phyloP scores from a whole-genome alignment of 2,888 invertebrate species.

The Leptinotarsa peninsularis region DNA sequence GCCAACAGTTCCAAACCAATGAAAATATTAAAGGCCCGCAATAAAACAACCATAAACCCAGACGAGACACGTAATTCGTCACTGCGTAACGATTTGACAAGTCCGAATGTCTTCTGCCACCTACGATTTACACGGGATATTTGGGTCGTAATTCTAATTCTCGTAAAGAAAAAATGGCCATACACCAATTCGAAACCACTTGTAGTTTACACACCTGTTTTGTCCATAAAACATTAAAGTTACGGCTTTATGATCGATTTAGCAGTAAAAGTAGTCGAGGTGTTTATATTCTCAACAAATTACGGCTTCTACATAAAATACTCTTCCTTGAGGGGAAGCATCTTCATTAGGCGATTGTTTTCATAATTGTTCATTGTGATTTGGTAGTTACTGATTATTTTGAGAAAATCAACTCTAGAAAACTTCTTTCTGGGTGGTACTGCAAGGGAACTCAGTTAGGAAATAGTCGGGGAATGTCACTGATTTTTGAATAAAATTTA shows the following conservation, averaged over 20 bases:
- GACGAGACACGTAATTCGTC: background rate
- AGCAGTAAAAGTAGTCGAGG: constrained; percentile 63
- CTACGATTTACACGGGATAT: constrained; percentile 19
- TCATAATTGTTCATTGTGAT: background rate
- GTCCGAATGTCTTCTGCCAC: constrained; percentile 13
- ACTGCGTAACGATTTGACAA: background rate
- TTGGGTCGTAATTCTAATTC: constrained; percentile 28
- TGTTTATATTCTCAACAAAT: constrained; percentile 66
- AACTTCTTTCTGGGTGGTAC: background rate
- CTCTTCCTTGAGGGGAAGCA: background rate
- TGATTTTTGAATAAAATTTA: too few species aligned
- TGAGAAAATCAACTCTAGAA: background rate
- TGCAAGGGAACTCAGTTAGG: too few species aligned
- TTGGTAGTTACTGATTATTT: background rate
- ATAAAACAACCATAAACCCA: background rate
- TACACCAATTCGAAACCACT: constrained; percentile 60
- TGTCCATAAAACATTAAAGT: constrained; percentile 63
- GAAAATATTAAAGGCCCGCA: background rate
- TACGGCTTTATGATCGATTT: constrained; percentile 65
- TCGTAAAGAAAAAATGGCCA: constrained; percentile 41
- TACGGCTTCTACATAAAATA: constrained; percentile 56
- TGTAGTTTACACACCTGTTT: constrained; percentile 59
- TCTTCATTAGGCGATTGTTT: constrained; percentile 11
- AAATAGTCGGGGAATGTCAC: too few species aligned
- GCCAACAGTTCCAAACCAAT: background rate